Base-by-base conservation (phyloP, 2,797 vertebrate species). In the Antrozous pallidus region DNA sequence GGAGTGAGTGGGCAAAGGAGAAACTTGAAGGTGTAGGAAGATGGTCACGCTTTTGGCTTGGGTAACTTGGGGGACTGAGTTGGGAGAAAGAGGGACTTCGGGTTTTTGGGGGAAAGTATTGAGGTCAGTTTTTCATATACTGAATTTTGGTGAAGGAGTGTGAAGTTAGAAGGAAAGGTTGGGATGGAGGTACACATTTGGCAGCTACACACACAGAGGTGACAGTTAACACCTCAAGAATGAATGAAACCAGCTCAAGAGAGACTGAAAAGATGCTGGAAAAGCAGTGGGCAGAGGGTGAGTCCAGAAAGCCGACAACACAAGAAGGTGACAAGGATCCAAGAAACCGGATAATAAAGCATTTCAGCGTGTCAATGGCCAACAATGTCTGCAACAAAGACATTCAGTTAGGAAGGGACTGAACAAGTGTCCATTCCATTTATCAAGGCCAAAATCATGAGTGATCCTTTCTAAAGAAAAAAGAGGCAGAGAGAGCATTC, bases 201-300 rank as follows among this genome's bases (percentile, higher is more conserved):
- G 51, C 56, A 75, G 36, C 24, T 71, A 42, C 33, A 79, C 24
- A 56, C 42, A 56, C 0, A 36, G 58, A 51, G 67, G 14, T 8
- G 18, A 85, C 38, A 47, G 65, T 28, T 28, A 77, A 83, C 31
- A 51, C 16, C 40, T 65, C 42, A 18, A n/a, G 77, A 36, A 87
- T 26, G 73, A 83, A 65, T 61, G 71, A 86, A 56, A 24, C 54
- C 58, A 51, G 38, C 28, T 33, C 36, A 79, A 51, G 71, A 90
- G 28, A 79, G 61, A 31, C 22, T 4, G 4, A 65, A 24, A 45
- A 5, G 24, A 14, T 20, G 82, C 51, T 45, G 54, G 36, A 42
- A 90, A 58, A 17, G 7, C 38, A 3, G 40, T 8, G 3, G 11
- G 10, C 36, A 51, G 28, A 71, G 33, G n/a, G 6, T 1, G 3